Percentiles rank a stretch among this genome's conserved stretches.
These are phyloP conservation scores for Eupithecia tripunctaria DNA, from an alignment of 2,888 invertebrate genomes.

Conservation along the genomic window DNA sequence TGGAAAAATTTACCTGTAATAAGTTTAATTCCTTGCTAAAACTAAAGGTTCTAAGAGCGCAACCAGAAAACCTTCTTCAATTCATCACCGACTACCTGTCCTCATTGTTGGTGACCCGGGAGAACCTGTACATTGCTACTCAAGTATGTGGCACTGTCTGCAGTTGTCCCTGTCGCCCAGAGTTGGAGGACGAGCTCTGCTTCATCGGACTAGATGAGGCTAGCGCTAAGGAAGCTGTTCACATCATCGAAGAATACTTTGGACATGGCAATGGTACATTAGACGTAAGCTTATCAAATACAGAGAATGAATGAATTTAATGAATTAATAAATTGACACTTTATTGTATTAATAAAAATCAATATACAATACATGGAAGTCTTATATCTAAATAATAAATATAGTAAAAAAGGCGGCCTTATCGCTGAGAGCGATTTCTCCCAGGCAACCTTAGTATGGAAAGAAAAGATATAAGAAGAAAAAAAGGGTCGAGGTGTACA, in stretches of 20 bases:
- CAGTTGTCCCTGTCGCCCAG: slow-evolving; percentile 52
- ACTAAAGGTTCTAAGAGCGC: slow-evolving; percentile 1
- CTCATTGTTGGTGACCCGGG: slow-evolving; percentile 86
- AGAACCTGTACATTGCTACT: slow-evolving; percentile 75
- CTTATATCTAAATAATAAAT: too few relatives aligned
- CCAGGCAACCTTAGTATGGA: too few relatives aligned
- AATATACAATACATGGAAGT: too few relatives aligned
- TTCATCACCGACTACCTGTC: slow-evolving; percentile 89
- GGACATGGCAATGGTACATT: neutral
- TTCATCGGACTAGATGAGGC: slow-evolving; percentile 54
- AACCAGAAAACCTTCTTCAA: slow-evolving; percentile 76
- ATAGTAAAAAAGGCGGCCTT: too few relatives aligned
- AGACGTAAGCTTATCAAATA: neutral
- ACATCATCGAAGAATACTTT: neutral
- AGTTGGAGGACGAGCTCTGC: slow-evolving; percentile 58
- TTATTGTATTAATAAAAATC: too few relatives aligned
- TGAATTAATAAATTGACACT: too few relatives aligned
- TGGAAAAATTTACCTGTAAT: too few relatives aligned
- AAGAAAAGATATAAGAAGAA: too few relatives aligned
- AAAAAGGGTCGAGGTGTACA: too few relatives aligned
- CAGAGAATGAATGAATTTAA: too few relatives aligned
- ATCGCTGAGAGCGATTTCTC: too few relatives aligned
- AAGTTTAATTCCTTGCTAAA: neutral
- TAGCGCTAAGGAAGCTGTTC: neutral
- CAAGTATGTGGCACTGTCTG: slow-evolving; percentile 56